Evolutionary conservation across 2,113 vertebrate genomes (phyloP).

Genomic region (Erpornis zantholeuca): DNA sequence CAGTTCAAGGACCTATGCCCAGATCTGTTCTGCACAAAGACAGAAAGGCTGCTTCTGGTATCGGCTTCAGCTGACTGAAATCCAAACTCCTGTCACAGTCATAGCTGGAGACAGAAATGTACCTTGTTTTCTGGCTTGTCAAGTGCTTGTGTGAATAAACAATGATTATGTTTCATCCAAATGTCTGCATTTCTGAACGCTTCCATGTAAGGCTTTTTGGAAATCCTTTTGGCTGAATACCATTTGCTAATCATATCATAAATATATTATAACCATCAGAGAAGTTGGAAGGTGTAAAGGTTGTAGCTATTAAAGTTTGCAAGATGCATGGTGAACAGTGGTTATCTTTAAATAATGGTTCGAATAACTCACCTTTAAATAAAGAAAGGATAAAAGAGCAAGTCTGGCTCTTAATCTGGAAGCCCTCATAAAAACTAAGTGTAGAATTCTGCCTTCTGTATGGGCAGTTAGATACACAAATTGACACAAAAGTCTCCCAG

Average conservation of each 20-base stretch:
- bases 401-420: background rate
- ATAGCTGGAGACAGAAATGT: background rate
- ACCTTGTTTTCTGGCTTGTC: background rate
- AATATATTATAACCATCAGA: background rate
- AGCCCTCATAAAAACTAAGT: background rate
- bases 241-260: background rate
- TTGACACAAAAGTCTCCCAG: background rate
- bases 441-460: background rate
- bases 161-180: background rate
- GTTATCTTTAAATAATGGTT: background rate
- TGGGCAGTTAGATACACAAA: background rate
- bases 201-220: background rate
- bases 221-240: background rate
- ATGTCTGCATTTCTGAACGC: background rate
- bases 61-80: background rate
- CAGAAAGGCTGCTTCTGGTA: background rate
- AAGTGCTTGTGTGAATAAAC: background rate
- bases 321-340: background rate
- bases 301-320: background rate
- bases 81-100: background rate
- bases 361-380: background rate
- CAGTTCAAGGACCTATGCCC: background rate
- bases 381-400: background rate
- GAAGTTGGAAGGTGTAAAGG: background rate
- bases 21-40: background rate